Conservation (phyloP, 2,113 vertebrate species). For the Amphiprion percula region DNA sequence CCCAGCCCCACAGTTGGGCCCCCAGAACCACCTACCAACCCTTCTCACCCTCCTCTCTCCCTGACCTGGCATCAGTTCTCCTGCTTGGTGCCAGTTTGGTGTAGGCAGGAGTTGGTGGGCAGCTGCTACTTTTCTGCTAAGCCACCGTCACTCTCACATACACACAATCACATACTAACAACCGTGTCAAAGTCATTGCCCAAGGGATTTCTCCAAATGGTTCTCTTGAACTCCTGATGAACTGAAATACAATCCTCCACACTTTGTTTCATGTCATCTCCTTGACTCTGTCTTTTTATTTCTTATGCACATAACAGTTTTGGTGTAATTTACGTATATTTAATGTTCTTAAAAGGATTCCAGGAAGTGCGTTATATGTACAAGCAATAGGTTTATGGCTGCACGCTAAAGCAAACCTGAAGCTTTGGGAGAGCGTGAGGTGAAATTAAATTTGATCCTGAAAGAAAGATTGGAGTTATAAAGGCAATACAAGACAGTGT, state of each 20-base stretch:
- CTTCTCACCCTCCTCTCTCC: conserved; percentile 41
- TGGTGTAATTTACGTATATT: neutral
- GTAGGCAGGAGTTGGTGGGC: conserved; percentile 67
- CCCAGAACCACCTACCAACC: conserved; percentile 43
- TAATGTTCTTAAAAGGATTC: neutral
- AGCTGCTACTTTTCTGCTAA: conserved; percentile 70
- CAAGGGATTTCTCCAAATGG: conserved; percentile 28
- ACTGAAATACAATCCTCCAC: conserved; percentile 28
- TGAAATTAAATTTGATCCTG: conserved; percentile 34
- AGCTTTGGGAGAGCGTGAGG: neutral
- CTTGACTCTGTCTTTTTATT: neutral
- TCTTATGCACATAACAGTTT: neutral
- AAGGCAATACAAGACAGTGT: conserved; percentile 23
- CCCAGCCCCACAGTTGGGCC: conserved; percentile 83
- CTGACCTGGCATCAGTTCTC: conserved; percentile 74
- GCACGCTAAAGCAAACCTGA: neutral
- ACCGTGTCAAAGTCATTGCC: conserved; percentile 33
- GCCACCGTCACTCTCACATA: conserved; percentile 15
- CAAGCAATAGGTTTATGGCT: neutral
- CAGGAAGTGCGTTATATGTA: neutral
- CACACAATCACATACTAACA: conserved; percentile 15
- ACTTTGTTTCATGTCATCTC: conserved; percentile 9
- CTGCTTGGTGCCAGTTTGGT: conserved; percentile 73
- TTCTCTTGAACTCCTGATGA: conserved; percentile 54
- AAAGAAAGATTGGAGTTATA: conserved; percentile 32